Conservation (phyloP, 2,888 invertebrate species). For the Stomorhina lunata region DNA sequence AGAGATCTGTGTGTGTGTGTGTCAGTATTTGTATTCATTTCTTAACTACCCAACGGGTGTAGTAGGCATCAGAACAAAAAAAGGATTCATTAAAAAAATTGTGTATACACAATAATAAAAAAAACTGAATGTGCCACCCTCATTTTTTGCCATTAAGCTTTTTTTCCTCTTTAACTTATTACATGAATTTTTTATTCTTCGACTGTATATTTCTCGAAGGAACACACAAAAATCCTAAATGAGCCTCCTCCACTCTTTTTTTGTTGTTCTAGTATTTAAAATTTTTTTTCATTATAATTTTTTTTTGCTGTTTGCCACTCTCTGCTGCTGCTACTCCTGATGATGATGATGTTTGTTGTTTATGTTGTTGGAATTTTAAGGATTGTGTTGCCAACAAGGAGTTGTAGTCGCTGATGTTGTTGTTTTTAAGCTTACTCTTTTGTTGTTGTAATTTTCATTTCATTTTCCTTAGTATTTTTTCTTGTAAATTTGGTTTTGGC, state of each 20-base stretch:
- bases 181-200: conserved; percentile 15
- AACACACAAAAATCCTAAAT: conserved; percentile 54
- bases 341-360: conserved; percentile 39
- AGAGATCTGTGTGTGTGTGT: neutral
- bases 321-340: conserved; percentile 25
- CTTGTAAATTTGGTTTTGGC: neutral
- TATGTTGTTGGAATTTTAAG: conserved; percentile 41
- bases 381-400: conserved; percentile 54
- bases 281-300: conserved; percentile 51
- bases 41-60: conserved; percentile 58
- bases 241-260: conserved; percentile 62
- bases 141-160: conserved; percentile 58
- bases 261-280: conserved; percentile 21
- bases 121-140: conserved; percentile 63
- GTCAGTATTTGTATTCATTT: neutral
- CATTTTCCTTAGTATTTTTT: conserved; percentile 29
- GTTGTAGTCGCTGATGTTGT: conserved; percentile 1
- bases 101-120: conserved; percentile 45
- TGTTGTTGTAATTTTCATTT: conserved; percentile 53
- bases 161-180: conserved; percentile 51
- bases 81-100: conserved; percentile 65
- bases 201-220: neutral
- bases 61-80: conserved; percentile 37
- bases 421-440: too few species aligned
- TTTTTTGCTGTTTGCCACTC: conserved; percentile 9